These are phyloP conservation scores for Arenaria interpres DNA, from an alignment of 2,113 vertebrate species.

Conservation along the genomic window DNA sequence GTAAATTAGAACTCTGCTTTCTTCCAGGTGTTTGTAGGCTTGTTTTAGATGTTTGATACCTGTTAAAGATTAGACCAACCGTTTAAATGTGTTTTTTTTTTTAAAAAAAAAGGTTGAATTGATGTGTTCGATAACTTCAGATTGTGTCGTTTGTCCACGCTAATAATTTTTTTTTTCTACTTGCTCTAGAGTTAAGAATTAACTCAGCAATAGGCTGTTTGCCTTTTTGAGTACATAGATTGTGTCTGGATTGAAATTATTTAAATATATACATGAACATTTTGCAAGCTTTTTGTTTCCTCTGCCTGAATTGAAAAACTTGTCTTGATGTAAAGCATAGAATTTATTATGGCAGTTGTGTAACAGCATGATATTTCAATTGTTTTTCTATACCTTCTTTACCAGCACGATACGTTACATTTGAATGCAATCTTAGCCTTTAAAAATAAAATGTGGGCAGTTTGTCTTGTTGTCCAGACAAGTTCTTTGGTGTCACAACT, in stretches of 20 bases:
- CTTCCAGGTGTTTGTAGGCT: rapidly evolving
- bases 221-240: background rate
- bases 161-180: background rate
- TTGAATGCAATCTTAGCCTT: background rate
- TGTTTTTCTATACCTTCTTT: background rate
- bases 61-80: background rate
- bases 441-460: background rate
- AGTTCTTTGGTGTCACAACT: background rate
- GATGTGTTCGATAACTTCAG: background rate
- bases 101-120: background rate
- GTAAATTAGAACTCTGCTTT: background rate
- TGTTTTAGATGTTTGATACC: background rate
- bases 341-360: background rate
- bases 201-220: background rate
- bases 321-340: background rate
- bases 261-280: background rate
- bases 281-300: background rate
- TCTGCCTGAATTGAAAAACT: background rate
- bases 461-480: background rate
- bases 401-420: rapidly evolving
- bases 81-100: background rate
- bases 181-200: background rate
- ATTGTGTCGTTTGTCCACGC: rapidly evolving
- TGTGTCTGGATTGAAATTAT: background rate
- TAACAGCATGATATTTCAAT: background rate